Evolutionary conservation across 2,113 vertebrate genomes (phyloP).

Genomic region (Vanacampus margaritifer): DNA sequence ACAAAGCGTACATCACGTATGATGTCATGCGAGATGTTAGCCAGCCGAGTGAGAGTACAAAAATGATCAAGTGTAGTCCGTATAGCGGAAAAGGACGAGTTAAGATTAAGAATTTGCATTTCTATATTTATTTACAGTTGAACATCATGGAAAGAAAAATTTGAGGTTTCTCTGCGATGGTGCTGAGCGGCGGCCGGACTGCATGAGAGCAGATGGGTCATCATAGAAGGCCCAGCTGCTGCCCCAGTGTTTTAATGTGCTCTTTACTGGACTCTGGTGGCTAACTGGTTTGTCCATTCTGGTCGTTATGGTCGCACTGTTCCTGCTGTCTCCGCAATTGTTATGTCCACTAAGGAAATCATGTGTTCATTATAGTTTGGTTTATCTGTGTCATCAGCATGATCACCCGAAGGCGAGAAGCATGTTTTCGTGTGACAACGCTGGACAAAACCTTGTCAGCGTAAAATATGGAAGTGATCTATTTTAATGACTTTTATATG

Average conservation of each 20-base stretch:
- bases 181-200: slow-evolving; percentile 57
- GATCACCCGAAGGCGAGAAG: not conserved
- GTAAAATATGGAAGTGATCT: not conserved
- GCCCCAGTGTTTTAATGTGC: slow-evolving; percentile 54
- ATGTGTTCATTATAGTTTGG: slow-evolving; percentile 11
- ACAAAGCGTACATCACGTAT: no score
- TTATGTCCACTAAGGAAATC: slow-evolving; percentile 15
- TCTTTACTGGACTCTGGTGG: slow-evolving; percentile 47
- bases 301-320: slow-evolving; percentile 33
- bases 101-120: not conserved
- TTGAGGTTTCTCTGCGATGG: slow-evolving; percentile 20
- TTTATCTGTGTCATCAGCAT: slow-evolving; percentile 7
- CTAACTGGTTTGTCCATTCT: slow-evolving; percentile 42
- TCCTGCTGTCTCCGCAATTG: slow-evolving; percentile 49
- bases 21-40: no score
- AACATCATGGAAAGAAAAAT: not conserved
- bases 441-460: not conserved
- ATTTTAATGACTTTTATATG: not conserved
- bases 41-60: no score
- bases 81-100: not conserved
- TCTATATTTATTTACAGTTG: not conserved
- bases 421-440: not conserved
- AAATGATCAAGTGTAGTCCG: no score
- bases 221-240: slow-evolving; percentile 30
- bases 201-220: slow-evolving; percentile 58